Base-by-base conservation (phyloP, 2,888 invertebrate species). In the Abscondita cerata region DNA sequence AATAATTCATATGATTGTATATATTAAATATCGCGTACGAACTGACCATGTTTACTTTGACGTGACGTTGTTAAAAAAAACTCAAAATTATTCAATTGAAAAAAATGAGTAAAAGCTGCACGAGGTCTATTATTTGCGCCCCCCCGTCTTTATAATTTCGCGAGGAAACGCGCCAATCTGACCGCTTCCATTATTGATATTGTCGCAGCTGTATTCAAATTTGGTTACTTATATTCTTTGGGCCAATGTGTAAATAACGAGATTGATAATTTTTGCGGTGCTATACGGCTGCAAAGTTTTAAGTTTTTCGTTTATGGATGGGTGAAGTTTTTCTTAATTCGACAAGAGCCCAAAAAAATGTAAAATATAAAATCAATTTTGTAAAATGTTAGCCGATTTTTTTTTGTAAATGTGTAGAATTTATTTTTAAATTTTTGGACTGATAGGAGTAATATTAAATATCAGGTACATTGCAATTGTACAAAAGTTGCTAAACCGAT, bases 391-490 rank as follows among this genome's bases (percentile, higher is more conserved):
- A 68, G 59, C 56, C 55, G 47, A 47, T 38, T 59, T 62, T 63
- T 40, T 70, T 72, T 73, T 73, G 72, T 73, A 69, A 71, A 69
- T 64, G 64, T 64, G 59, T 64, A 59, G 59, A 56, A 56, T 65
- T 65, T 69, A 71, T 68, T 71, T 69, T 68, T 68, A 66, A 67
- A 67, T 71, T 72, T 75, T 73, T 72, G 72, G 73, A 74, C 72
- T 75, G 72, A 73, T 72, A 72, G 68, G 69, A 67, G 69, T 65
- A 62, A 67, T 64, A 66, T 65, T 63, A 69, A 58, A 74, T 73
- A 71, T 72, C 70, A 74, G 66, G 68, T 72, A 73, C 74, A 73
- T 67, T 73, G 73, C 69, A 73, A 74, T 73, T 74, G 73, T 74
- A 74, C 73, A 73, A 73, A 71, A 66, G 70, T 64, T 64, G 63